phyloP scores from a whole-genome alignment of 2,888 invertebrate species.

The Stramonita haemastoma region DNA sequence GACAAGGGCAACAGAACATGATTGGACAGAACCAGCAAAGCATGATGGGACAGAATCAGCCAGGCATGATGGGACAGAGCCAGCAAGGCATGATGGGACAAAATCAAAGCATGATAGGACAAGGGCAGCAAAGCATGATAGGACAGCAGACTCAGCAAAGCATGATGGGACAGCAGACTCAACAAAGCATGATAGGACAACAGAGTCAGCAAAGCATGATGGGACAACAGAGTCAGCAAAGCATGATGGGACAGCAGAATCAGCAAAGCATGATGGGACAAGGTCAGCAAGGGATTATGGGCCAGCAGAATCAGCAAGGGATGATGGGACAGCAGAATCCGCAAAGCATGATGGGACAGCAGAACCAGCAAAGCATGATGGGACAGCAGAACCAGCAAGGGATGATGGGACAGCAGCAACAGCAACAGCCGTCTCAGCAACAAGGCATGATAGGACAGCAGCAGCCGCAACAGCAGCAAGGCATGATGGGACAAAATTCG shows the following conservation, averaged over 20 bases:
- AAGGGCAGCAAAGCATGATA: slow-evolving; percentile 47
- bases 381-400: slow-evolving; percentile 34
- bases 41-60: slow-evolving; percentile 38
- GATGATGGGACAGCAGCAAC: slow-evolving; percentile 38
- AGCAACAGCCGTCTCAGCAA: slow-evolving; percentile 41
- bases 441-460: slow-evolving; percentile 48
- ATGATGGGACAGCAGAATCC: slow-evolving; percentile 31
- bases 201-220: slow-evolving; percentile 40
- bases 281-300: slow-evolving; percentile 27
- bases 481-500: slow-evolving; percentile 47
- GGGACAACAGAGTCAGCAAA: slow-evolving; percentile 33
- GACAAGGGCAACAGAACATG: slow-evolving; percentile 44
- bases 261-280: slow-evolving; percentile 44
- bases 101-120: slow-evolving; percentile 36
- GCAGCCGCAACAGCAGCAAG: slow-evolving; percentile 44
- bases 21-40: slow-evolving; percentile 46
- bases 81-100: slow-evolving; percentile 50
- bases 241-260: slow-evolving; percentile 47
- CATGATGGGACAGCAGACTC: slow-evolving; percentile 36
- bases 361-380: slow-evolving; percentile 34
- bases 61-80: slow-evolving; percentile 48
- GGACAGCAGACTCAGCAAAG: slow-evolving; percentile 32
- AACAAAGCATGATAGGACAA: slow-evolving; percentile 50
- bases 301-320: slow-evolving; percentile 21
- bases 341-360: slow-evolving; percentile 36